These are phyloP conservation scores for Tiliacea citrago DNA, from an alignment of 2,888 invertebrate genomes.

Conservation along the genomic window DNA sequence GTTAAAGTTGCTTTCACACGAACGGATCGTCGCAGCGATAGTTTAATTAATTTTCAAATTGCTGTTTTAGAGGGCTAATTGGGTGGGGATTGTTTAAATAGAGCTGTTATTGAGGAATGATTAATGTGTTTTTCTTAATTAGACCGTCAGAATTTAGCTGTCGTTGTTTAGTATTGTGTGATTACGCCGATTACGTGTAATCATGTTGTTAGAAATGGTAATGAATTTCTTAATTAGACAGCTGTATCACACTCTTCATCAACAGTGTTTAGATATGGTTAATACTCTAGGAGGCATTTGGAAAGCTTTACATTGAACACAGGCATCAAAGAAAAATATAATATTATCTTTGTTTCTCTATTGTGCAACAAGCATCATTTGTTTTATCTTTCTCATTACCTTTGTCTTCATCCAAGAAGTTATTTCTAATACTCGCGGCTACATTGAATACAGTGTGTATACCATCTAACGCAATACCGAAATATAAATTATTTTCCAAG, in stretches of 20 bases:
- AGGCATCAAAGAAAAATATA: background rate
- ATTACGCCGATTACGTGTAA: slow-evolving; percentile 1
- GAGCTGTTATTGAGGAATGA: slow-evolving; percentile 32
- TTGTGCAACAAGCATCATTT: background rate
- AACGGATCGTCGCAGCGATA: slow-evolving; percentile 53
- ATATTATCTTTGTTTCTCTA: background rate
- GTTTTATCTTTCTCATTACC: slow-evolving; percentile 3
- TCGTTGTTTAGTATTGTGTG: slow-evolving; percentile 12
- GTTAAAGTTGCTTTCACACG: slow-evolving; percentile 70
- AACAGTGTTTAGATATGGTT: background rate
- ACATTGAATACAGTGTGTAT: slow-evolving; percentile 52
- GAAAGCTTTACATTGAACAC: background rate
- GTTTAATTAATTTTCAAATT: slow-evolving; percentile 63
- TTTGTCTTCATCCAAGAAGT: background rate
- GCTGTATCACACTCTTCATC: background rate
- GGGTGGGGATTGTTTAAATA: slow-evolving; percentile 43
- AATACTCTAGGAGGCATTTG: background rate
- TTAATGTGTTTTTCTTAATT: slow-evolving; percentile 39
- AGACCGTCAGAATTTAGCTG: slow-evolving; percentile 17
- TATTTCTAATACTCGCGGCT: slow-evolving; percentile 1
- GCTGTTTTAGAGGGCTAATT: slow-evolving; percentile 51
- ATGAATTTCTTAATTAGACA: slow-evolving; percentile 32
- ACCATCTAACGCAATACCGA: slow-evolving; percentile 66
- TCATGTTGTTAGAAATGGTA: slow-evolving; percentile 27
- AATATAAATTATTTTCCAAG: slow-evolving; percentile 77